A percentile compares a stretch with the other conserved stretches of the same genome.
phyloP scores from a whole-genome alignment of 2,113 vertebrate species.

The Laticauda laticaudata region DNA sequence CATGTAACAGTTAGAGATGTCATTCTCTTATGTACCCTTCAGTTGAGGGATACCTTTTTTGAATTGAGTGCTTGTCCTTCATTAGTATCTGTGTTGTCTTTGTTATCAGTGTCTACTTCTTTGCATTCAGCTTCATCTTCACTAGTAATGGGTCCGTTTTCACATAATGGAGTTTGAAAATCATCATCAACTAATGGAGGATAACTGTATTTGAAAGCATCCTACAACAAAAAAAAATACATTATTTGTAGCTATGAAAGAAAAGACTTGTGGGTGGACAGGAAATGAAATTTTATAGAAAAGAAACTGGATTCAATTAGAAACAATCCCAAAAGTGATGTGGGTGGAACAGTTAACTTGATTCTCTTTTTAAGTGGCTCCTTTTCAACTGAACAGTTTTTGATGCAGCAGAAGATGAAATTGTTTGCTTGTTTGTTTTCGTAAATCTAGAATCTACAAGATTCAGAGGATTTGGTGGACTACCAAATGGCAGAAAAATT shows the following conservation, averaged over 20 bases:
- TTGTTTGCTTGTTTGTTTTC: background rate
- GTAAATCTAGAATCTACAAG: background rate
- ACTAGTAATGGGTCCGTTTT: constrained; percentile 88
- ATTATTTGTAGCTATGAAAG: background rate
- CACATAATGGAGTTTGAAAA: constrained; percentile 91
- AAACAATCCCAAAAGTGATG: background rate
- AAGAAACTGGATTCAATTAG: background rate
- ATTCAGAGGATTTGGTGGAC: background rate
- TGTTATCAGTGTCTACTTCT: constrained; percentile 80
- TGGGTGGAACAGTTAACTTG: background rate
- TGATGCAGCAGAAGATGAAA: background rate
- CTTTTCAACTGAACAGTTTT: background rate
- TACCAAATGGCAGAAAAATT: background rate
- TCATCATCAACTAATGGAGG: constrained; percentile 96
- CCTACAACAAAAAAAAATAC: constrained; percentile 70
- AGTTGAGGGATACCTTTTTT: constrained; percentile 83
- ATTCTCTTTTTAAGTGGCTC: background rate
- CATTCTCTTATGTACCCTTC: background rate
- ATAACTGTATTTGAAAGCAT: constrained; percentile 93
- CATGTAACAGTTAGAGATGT: background rate
- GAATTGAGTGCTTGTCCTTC: constrained; percentile 76
- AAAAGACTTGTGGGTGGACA: background rate
- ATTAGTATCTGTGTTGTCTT: constrained; percentile 80
- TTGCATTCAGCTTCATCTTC: constrained; percentile 92
- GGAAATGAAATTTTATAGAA: background rate